These are phyloP conservation scores for Cyaniris semiargus DNA, from an alignment of 2,888 invertebrate genomes.

Conservation along the genomic window DNA sequence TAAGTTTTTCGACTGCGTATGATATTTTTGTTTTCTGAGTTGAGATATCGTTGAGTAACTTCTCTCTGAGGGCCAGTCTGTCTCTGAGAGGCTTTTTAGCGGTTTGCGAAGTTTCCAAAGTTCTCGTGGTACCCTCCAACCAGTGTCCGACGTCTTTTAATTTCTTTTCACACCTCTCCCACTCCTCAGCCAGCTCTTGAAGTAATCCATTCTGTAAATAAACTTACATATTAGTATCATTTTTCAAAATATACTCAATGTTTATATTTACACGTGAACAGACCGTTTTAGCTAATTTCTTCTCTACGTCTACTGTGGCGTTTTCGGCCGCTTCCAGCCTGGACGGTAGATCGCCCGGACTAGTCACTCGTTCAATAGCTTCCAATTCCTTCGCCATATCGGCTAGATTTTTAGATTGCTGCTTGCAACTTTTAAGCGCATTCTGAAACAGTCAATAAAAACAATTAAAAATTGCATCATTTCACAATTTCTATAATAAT, in stretches of 20 bases:
- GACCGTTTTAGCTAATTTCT: conserved; percentile 91
- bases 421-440: conserved; percentile 93
- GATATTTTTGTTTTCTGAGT: conserved; percentile 94
- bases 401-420: conserved; percentile 91
- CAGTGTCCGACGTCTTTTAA: conserved; percentile 93
- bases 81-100: conserved; percentile 93
- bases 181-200: conserved; percentile 95
- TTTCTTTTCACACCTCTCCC: conserved; percentile 97
- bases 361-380: conserved; percentile 89
- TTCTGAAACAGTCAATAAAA: conserved; percentile 76
- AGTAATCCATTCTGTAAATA: conserved; percentile 88
- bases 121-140: conserved; percentile 91
- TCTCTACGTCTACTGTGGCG: conserved; percentile 91
- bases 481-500: background rate
- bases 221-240: conserved; percentile 20
- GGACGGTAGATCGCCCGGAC: conserved; percentile 90
- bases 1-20: conserved; percentile 93
- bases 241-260: background rate
- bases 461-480: conserved; percentile 1
- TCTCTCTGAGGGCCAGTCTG: conserved; percentile 91
- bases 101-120: conserved; percentile 89
- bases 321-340: conserved; percentile 93
- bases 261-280: conserved; percentile 48
- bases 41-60: conserved; percentile 91
- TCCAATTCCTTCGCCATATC: conserved; percentile 96